A percentile compares a stretch with the other conserved stretches of the same genome.
Evolutionary conservation across 2,113 vertebrate genomes (phyloP).

Genomic region (Cheirogaleus medius): DNA sequence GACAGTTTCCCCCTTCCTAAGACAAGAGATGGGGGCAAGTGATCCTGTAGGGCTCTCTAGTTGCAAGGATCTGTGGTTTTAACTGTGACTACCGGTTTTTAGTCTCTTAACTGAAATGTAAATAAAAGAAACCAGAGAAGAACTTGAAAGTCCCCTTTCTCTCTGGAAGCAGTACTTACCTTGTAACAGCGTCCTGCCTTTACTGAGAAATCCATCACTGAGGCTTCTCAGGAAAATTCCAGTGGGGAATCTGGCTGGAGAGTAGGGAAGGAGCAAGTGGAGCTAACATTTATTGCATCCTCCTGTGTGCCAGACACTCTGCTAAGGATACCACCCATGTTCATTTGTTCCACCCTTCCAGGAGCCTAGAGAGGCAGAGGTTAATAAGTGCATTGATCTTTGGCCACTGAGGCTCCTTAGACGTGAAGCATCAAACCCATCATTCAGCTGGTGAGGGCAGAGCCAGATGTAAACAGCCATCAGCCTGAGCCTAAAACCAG

Average conservation of each 20-base stretch:
- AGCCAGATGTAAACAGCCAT: background rate
- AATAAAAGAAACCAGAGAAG: background rate
- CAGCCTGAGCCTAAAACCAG: background rate
- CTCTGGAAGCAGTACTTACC: background rate
- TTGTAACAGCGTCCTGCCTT: background rate
- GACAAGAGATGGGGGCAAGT: background rate
- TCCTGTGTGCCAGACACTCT: background rate
- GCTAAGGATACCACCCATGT: accelerated
- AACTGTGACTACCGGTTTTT: background rate
- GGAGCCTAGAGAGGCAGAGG: background rate
- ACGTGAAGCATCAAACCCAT: background rate
- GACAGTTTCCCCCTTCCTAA: background rate
- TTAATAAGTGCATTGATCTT: too few species aligned
- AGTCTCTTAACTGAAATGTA: background rate
- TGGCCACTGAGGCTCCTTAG: background rate
- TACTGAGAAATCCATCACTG: background rate
- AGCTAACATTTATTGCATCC: accelerated
- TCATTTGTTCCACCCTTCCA: background rate
- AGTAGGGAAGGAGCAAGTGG: background rate
- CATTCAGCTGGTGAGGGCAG: background rate
- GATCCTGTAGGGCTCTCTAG: background rate
- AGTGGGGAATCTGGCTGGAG: background rate
- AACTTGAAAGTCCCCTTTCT: background rate
- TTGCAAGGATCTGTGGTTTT: background rate
- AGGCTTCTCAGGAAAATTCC: background rate